Conservation (phyloP, 37 sponge, comb jelly and placozoan genomes). For the Beroe forskalii region DNA sequence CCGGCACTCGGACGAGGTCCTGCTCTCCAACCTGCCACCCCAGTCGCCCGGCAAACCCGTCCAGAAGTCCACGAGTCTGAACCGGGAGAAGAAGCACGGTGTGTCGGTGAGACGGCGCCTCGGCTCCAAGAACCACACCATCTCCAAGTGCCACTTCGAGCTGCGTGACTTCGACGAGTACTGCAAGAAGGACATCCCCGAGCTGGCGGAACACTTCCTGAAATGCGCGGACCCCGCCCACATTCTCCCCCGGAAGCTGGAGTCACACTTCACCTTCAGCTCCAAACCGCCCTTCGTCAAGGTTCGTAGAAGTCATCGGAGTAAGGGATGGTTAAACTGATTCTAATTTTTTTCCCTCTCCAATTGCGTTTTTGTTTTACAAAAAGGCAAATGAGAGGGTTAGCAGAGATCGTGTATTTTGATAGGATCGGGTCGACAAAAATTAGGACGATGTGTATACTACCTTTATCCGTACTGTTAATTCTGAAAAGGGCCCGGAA, state of each 20-base stretch:
- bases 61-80: constrained; percentile 56
- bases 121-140: constrained; percentile 61
- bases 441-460: no score
- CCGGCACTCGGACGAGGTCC: constrained; percentile 40
- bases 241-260: constrained; percentile 24
- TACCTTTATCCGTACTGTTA: no score
- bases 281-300: constrained; percentile 57
- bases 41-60: constrained; percentile 46
- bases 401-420: no score
- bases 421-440: no score
- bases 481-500: no score
- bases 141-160: constrained; percentile 59
- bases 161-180: constrained; percentile 47
- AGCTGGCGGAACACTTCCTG: constrained; percentile 33
- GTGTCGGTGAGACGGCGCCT: constrained; percentile 1
- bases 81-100: constrained; percentile 12
- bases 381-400: no score
- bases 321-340: no score
- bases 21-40: constrained; percentile 29
- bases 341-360: no score
- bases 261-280: constrained; percentile 44
- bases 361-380: no score
- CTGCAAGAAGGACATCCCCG: constrained; percentile 38
- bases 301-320: not conserved
- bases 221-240: constrained; percentile 52